Evolutionary conservation across 2,888 invertebrate species (phyloP).

Genomic region (Eutolmus rufibarbis): DNA sequence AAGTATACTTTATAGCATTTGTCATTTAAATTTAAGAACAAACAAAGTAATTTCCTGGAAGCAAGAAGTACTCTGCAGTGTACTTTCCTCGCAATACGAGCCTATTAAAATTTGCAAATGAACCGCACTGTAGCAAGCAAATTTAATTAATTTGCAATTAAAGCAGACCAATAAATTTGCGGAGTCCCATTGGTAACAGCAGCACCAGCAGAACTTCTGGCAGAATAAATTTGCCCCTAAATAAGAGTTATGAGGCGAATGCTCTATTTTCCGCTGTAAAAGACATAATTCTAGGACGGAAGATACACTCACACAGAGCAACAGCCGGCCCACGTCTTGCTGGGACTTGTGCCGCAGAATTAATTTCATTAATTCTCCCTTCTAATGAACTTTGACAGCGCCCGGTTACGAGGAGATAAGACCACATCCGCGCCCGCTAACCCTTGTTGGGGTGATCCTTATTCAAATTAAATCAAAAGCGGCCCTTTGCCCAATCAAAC

Average conservation of each 20-base stretch:
- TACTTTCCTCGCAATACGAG: not conserved
- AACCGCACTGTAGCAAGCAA: not conserved
- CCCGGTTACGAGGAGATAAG: conserved; percentile 2
- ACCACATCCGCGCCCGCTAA: not conserved
- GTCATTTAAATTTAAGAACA: not conserved
- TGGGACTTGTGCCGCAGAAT: not conserved
- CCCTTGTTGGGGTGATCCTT: not conserved
- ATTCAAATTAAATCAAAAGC: not conserved
- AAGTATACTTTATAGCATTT: not conserved
- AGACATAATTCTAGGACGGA: not conserved
- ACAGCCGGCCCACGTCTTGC: not conserved
- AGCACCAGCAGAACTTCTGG: not conserved
- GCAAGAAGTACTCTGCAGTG: not conserved
- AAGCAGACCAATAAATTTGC: not conserved
- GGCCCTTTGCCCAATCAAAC: not conserved
- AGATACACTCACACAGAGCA: not conserved
- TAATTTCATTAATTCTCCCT: conserved; percentile 16
- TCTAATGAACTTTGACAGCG: conserved; percentile 6
- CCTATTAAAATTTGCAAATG: not conserved
- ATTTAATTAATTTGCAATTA: not conserved
- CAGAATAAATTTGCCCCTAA: not conserved
- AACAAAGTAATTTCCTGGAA: not conserved
- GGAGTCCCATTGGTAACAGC: not conserved
- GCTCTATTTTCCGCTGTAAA: not conserved
- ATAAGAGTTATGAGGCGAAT: not conserved